phyloP scores from a whole-genome alignment of 2,888 invertebrate species.

The Nemoura dubitans region DNA sequence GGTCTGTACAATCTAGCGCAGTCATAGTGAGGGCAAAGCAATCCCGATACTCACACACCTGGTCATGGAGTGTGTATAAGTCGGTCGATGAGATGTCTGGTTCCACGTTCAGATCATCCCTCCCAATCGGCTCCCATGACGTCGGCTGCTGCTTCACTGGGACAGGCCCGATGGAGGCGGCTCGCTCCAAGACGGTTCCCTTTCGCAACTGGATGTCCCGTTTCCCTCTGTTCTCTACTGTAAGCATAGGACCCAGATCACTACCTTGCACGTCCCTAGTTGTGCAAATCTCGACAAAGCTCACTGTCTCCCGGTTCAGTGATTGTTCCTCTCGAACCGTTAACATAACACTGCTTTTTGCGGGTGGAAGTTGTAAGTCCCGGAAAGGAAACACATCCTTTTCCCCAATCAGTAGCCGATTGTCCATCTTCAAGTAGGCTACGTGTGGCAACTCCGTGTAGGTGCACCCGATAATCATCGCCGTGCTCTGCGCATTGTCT shows the following conservation, averaged over 20 bases:
- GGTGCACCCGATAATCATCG: background rate
- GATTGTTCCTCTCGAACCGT: background rate
- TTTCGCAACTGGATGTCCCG: background rate
- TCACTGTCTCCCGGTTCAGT: background rate
- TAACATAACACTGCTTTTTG: background rate
- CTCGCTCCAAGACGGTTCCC: background rate
- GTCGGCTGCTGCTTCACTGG: background rate
- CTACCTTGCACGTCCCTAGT: background rate
- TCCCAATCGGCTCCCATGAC: constrained; percentile 15
- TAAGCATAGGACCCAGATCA: background rate
- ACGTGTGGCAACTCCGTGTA: constrained; percentile 3
- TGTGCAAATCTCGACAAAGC: background rate
- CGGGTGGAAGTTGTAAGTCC: background rate
- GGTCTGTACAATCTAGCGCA: background rate
- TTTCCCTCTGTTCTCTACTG: background rate
- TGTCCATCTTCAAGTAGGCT: constrained; percentile 8
- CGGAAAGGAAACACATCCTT: background rate
- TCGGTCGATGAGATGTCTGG: background rate
- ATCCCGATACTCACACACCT: background rate
- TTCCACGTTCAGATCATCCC: background rate
- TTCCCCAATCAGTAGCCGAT: constrained; percentile 1
- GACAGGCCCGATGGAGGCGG: background rate
- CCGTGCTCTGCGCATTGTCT: constrained; percentile 14
- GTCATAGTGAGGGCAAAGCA: constrained; percentile 10
- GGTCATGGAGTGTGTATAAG: background rate